These are phyloP conservation scores for Ephestia elutella DNA, from an alignment of 1,140 invertebrate genomes.

Conservation along the genomic window DNA sequence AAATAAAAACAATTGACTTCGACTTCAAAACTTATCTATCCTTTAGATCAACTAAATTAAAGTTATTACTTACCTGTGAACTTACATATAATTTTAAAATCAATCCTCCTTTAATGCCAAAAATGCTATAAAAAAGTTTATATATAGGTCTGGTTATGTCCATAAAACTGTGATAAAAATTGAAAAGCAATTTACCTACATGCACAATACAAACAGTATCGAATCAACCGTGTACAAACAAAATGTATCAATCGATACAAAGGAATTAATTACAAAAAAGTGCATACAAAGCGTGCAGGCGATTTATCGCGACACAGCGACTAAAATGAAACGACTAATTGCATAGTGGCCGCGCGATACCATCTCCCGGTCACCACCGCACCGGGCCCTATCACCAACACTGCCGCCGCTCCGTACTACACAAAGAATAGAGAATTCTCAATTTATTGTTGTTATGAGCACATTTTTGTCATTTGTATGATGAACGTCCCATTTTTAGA, in stretches of 20 bases:
- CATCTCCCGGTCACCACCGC: conserved; percentile 32
- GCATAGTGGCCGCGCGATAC: conserved; percentile 40
- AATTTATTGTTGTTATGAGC: background rate
- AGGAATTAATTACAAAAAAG: conserved; percentile 60
- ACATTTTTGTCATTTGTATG: too few relatives aligned
- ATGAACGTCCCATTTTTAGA: too few relatives aligned
- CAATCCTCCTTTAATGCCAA: too few relatives aligned
- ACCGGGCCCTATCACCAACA: background rate
- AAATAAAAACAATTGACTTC: too few relatives aligned
- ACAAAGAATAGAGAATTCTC: background rate
- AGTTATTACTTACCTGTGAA: too few relatives aligned
- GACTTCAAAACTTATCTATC: too few relatives aligned
- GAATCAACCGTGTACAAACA: conserved; percentile 10
- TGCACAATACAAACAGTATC: conserved; percentile 3
- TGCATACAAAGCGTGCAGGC: conserved; percentile 47
- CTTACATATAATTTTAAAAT: too few relatives aligned
- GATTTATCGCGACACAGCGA: conserved; percentile 42
- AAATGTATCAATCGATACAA: conserved; percentile 46
- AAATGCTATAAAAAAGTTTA: too few relatives aligned
- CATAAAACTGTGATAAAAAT: background rate
- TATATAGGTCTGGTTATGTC: too few relatives aligned
- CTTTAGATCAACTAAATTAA: too few relatives aligned
- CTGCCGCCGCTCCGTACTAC: background rate
- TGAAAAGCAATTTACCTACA: too few relatives aligned
- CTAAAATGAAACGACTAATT: conserved; percentile 67